Conservation (phyloP, 2,113 vertebrate genomes). For the Laticauda colubrina region DNA sequence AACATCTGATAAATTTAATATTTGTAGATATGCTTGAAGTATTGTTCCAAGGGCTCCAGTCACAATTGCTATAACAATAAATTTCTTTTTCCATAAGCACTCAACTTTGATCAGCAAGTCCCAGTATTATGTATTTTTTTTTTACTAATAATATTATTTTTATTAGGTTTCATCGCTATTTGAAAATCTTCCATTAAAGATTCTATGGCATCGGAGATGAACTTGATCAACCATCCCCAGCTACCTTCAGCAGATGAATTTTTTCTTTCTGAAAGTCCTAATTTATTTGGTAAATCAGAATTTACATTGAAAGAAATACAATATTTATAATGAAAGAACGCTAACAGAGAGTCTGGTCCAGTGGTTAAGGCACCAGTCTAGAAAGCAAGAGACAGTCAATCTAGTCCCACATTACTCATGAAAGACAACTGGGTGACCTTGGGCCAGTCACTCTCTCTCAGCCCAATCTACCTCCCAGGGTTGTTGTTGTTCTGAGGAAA, state of each 20-base stretch:
- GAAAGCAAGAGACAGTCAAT: not conserved
- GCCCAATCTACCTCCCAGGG: not conserved
- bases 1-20: not conserved
- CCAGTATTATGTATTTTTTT: not conserved
- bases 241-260: constrained; percentile 82
- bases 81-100: not conserved
- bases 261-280: constrained; percentile 80
- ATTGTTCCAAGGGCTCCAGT: not conserved
- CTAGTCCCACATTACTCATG: not conserved
- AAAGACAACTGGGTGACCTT: not conserved
- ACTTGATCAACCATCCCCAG: constrained; percentile 85
- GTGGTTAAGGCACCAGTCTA: not conserved
- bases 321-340: constrained; percentile 11
- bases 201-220: constrained; percentile 85
- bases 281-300: constrained; percentile 86
- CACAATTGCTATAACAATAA: not conserved
- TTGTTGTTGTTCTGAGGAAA: not conserved
- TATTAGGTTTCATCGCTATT: constrained; percentile 44
- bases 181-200: constrained; percentile 46
- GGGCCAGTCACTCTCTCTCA: not conserved
- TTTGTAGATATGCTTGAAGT: not conserved
- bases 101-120: not conserved
- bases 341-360: not conserved
- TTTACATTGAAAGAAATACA: constrained; percentile 13
- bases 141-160: constrained; percentile 32